Conservation (phyloP, 92 coral and sea anemone species). For the Phenganax subtilis region DNA sequence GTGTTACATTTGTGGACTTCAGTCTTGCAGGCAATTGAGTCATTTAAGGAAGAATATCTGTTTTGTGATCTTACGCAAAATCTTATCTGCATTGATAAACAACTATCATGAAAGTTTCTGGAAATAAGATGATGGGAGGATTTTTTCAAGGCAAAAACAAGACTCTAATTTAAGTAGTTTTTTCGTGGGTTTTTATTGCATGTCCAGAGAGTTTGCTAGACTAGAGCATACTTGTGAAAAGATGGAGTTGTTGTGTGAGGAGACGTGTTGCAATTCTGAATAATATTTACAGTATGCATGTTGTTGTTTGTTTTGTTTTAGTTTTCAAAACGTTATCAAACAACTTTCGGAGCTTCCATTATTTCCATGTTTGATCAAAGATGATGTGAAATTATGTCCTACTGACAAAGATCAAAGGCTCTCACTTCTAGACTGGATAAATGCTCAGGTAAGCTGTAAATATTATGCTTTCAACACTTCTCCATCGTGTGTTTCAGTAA, state of each 20-base stretch:
- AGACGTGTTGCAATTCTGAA: not conserved
- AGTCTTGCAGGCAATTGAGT: too few species aligned
- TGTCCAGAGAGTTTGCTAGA: too few species aligned
- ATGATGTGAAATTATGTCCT: conserved; percentile 23
- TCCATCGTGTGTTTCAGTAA: not conserved
- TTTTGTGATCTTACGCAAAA: too few species aligned
- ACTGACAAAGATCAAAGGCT: conserved; percentile 6
- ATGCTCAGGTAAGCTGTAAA: conserved; percentile 66
- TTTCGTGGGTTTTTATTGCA: too few species aligned
- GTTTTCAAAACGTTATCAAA: conserved; percentile 70
- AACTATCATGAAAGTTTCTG: too few species aligned
- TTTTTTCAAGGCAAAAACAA: too few species aligned
- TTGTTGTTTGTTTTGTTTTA: conserved; percentile 25
- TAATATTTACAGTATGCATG: not conserved
- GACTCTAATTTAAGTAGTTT: too few species aligned
- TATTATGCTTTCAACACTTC: not conserved
- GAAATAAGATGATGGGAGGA: too few species aligned
- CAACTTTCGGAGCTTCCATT: conserved; percentile 77
- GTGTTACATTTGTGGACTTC: too few species aligned
- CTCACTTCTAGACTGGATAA: conserved; percentile 88
- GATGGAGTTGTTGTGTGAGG: not conserved
- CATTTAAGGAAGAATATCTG: too few species aligned
- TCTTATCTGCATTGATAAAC: too few species aligned
- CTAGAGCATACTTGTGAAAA: not conserved
- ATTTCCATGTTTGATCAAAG: conserved; percentile 60